A percentile compares a stretch with the other conserved stretches of the same genome.
phyloP scores from a whole-genome alignment of 2,797 vertebrate genomes.

The Eurystomus glaucurus region DNA sequence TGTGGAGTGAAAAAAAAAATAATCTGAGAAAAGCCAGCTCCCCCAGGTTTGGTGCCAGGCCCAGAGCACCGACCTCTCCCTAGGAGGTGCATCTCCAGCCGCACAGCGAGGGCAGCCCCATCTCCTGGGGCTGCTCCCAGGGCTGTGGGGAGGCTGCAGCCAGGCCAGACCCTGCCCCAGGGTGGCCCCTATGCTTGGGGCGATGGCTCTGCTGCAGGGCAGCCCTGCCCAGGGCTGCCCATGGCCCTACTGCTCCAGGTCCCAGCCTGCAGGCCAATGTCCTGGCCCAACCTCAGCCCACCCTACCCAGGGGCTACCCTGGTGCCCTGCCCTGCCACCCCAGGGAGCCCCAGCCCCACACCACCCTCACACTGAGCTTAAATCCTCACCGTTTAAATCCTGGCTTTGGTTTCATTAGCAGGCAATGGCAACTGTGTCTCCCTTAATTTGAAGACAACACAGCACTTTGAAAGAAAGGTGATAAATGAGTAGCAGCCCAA shows the following conservation, averaged over 20 bases:
- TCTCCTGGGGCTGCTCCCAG: accelerated
- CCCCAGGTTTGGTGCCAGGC: background rate
- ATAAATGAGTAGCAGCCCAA: background rate
- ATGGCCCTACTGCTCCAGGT: accelerated
- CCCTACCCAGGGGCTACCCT: background rate
- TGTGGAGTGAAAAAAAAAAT: background rate
- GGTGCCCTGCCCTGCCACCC: background rate
- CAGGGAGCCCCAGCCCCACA: accelerated
- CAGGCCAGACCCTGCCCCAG: background rate
- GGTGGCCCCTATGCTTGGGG: background rate
- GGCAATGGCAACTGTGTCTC: too few relatives aligned
- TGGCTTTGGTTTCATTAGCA: background rate
- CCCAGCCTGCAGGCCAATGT: too few relatives aligned
- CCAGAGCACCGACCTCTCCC: background rate
- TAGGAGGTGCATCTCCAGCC: accelerated
- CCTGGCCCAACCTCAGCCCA: accelerated
- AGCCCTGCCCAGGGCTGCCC: background rate
- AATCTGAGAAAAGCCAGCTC: background rate
- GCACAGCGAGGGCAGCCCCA: accelerated
- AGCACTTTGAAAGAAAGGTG: background rate
- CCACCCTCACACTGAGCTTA: accelerated
- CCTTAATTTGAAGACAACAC: background rate
- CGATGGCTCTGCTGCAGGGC: accelerated
- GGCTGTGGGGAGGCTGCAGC: too few relatives aligned
- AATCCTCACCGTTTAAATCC: background rate